Evolutionary conservation across 2,113 vertebrate genomes (phyloP).

Genomic region (Sapajus apella): DNA sequence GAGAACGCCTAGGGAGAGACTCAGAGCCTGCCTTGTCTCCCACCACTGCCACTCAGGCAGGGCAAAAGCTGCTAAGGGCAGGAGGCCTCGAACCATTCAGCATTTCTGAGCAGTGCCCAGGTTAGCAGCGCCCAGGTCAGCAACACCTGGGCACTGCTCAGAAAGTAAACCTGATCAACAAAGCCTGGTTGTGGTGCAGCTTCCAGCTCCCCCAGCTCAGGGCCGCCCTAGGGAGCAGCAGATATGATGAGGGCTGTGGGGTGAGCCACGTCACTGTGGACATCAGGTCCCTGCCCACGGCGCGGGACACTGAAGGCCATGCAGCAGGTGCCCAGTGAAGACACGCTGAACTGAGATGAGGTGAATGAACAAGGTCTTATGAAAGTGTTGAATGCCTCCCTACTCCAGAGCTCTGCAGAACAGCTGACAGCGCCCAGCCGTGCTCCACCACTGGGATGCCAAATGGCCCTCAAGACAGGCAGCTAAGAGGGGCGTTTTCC

Average conservation of each 20-base stretch:
- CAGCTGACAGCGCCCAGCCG: too few relatives aligned
- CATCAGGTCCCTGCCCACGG: fast-evolving
- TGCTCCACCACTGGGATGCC: fast-evolving
- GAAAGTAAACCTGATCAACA: background rate
- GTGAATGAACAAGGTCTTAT: background rate
- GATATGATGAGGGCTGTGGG: fast-evolving
- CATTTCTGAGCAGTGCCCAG: background rate
- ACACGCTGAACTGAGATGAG: fast-evolving
- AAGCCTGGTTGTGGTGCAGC: background rate
- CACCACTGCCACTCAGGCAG: background rate
- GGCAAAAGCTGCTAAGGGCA: background rate
- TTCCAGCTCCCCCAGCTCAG: background rate
- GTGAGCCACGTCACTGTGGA: fast-evolving
- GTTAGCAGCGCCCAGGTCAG: background rate
- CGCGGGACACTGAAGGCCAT: fast-evolving
- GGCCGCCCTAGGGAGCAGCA: background rate
- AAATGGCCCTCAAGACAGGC: fast-evolving
- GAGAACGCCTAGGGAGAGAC: background rate
- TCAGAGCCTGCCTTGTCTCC: background rate
- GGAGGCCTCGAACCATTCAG: background rate
- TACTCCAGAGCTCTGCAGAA: fast-evolving
- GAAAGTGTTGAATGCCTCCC: too few relatives aligned
- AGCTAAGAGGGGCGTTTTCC: background rate
- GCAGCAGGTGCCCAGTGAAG: fast-evolving
- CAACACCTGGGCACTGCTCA: background rate